A percentile compares a stretch with the other conserved stretches of the same genome.
Conservation (phyloP, 35 echinoderm and acorn worm genomes). For the Hemicentrotus pulcherrimus region DNA sequence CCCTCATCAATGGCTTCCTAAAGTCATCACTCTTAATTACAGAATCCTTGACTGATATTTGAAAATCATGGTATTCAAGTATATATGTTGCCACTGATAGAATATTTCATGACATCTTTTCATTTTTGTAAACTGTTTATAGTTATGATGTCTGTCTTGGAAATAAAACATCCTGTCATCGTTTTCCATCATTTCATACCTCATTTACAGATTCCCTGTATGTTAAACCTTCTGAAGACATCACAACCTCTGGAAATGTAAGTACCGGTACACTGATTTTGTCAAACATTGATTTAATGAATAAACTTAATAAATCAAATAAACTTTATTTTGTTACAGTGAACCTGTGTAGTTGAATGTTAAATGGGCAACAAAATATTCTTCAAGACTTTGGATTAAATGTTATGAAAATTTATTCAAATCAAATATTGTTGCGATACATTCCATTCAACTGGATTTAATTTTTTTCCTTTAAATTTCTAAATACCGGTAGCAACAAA, state of each 20-base stretch:
- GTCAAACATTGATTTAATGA: no score
- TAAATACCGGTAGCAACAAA: no score
- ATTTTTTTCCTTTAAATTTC: neutral
- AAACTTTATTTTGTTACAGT: neutral
- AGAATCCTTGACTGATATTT: no score
- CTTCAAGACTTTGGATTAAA: neutral
- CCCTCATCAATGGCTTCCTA: no score
- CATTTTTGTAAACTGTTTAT: neutral
- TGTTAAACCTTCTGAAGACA: slow-evolving; percentile 73
- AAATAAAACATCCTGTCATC: neutral
- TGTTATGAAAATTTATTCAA: no score
- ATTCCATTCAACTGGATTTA: neutral
- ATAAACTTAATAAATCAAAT: no score
- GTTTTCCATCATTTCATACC: neutral
- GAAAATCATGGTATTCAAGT: no score
- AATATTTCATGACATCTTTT: neutral
- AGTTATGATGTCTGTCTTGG: neutral
- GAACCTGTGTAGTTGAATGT: neutral
- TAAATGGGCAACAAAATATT: neutral
- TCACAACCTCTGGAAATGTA: slow-evolving; percentile 95
- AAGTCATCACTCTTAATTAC: no score
- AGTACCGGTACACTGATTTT: slow-evolving; percentile 48
- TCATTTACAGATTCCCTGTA: slow-evolving; percentile 58
- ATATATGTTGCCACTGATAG: no score
- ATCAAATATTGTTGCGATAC: neutral